phyloP scores from a whole-genome alignment of 2,797 vertebrate species.

The Austrolebias charrua region DNA sequence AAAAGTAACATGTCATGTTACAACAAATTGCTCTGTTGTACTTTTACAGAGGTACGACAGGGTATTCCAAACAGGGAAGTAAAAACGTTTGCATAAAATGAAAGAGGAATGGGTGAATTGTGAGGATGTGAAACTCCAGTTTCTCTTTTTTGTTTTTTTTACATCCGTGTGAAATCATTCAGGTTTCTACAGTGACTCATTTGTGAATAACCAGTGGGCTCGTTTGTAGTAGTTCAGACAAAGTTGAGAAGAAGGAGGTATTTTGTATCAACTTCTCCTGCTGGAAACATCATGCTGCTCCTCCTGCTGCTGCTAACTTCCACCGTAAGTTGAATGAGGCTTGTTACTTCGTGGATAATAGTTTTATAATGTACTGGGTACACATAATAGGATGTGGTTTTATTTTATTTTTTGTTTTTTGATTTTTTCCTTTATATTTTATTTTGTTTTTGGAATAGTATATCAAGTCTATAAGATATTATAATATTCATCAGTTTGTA shows the following conservation, averaged over 20 bases:
- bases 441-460: too few species aligned
- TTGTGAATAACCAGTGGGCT: not conserved
- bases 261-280: not conserved
- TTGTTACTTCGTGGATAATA: too few species aligned
- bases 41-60: too few species aligned
- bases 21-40: too few species aligned
- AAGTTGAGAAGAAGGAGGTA: not conserved
- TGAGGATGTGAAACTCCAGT: constrained; percentile 1
- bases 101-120: not conserved
- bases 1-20: too few species aligned
- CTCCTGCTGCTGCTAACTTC: constrained; percentile 11
- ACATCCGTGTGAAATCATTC: constrained; percentile 6
- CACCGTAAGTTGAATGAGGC: too few species aligned
- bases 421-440: too few species aligned
- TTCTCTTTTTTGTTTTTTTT: not conserved
- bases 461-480: too few species aligned
- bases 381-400: too few species aligned
- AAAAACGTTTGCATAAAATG: not conserved
- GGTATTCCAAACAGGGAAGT: not conserved
- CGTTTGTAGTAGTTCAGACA: not conserved
- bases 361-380: too few species aligned
- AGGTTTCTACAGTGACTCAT: not conserved
- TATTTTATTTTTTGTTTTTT: too few species aligned
- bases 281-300: constrained; percentile 16
- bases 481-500: too few species aligned